These are phyloP conservation scores for Tachysurus fulvidraco DNA, from an alignment of 2,113 vertebrate species.

Conservation along the genomic window DNA sequence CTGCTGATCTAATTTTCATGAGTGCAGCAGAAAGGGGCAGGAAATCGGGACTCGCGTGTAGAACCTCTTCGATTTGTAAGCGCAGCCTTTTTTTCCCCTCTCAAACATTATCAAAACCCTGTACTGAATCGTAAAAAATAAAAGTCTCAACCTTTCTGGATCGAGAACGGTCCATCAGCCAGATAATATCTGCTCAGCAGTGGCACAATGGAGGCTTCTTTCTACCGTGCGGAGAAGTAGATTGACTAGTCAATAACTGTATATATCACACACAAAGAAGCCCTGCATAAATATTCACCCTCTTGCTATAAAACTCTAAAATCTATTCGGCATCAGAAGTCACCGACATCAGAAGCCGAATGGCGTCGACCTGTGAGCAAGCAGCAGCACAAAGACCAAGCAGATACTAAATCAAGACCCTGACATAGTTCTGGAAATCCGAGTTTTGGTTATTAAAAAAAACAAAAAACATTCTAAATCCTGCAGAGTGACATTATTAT, in stretches of 20 bases:
- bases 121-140: not conserved
- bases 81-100: not conserved
- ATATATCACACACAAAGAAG: not conserved
- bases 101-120: not conserved
- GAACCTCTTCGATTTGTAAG: not conserved
- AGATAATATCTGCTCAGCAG: not conserved
- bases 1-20: slow-evolving; percentile 23
- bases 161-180: not conserved
- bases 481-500: not conserved
- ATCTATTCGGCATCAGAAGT: not conserved
- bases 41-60: not conserved
- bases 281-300: not conserved
- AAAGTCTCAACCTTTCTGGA: slow-evolving; percentile 1
- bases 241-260: not conserved
- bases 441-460: not conserved
- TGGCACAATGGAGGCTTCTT: not conserved
- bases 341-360: not conserved
- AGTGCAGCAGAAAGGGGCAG: slow-evolving; percentile 16
- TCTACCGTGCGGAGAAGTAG: not conserved
- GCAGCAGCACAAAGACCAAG: not conserved
- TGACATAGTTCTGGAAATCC: not conserved
- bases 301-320: not conserved
- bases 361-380: not conserved
- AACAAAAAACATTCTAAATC: not conserved
- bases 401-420: not conserved